phyloP scores from a whole-genome alignment of 2,797 vertebrate genomes.

The Sebastes wilsoni region DNA sequence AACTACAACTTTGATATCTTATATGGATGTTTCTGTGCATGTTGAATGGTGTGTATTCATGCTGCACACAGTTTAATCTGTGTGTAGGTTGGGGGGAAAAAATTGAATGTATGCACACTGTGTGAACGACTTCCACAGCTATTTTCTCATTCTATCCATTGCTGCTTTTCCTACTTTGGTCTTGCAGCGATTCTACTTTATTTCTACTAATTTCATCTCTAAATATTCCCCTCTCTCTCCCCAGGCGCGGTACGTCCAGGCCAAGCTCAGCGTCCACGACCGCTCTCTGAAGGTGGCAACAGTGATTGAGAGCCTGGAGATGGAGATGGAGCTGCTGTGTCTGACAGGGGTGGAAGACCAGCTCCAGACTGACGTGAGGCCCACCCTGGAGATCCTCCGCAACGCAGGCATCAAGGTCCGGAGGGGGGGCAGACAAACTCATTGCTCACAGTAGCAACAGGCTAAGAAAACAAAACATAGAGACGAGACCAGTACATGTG shows the following conservation, averaged over 20 bases:
- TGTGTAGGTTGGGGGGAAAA: background rate
- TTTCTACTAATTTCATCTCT: background rate
- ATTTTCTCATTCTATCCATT: background rate
- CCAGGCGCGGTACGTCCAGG: conserved; percentile 94
- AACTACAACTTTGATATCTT: background rate
- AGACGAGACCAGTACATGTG: conserved; percentile 5
- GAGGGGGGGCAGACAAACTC: background rate
- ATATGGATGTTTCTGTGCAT: background rate
- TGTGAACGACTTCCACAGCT: background rate
- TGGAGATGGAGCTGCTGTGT: conserved; percentile 98
- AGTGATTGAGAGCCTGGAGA: conserved; percentile 96
- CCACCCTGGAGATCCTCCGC: conserved; percentile 95
- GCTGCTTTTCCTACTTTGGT: background rate
- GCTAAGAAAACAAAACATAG: background rate
- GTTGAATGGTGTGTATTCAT: background rate
- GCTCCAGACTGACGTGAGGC: conserved; percentile 93
- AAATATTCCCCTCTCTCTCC: background rate
- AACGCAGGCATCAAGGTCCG: conserved; percentile 97
- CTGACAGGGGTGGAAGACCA: conserved; percentile 97
- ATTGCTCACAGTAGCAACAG: conserved; percentile 13
- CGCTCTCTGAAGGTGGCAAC: conserved; percentile 97
- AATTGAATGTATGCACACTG: background rate
- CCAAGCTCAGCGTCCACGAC: conserved; percentile 96
- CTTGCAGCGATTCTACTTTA: background rate
- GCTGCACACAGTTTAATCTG: background rate